phyloP scores from a whole-genome alignment of 2,797 vertebrate genomes.

The Rhadinocentrus ornatus region DNA sequence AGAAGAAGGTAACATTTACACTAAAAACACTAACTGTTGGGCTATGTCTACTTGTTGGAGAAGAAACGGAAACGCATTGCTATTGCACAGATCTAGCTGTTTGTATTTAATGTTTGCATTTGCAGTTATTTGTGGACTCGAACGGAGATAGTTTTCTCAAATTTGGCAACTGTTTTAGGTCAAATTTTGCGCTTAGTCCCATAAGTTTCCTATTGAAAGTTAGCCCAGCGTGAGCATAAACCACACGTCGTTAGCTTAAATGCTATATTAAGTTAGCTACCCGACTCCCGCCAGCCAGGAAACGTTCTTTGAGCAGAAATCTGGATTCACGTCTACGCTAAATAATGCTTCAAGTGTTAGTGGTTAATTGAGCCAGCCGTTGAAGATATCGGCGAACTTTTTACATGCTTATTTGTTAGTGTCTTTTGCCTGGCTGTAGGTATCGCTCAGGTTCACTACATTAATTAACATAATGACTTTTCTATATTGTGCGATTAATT shows the following conservation, averaged over 20 bases:
- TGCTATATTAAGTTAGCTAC: constrained; percentile 23
- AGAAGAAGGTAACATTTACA: constrained; percentile 87
- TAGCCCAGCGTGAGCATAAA: not conserved
- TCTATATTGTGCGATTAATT: not conserved
- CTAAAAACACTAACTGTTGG: constrained; percentile 35
- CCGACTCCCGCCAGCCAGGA: not conserved
- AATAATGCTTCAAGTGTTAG: not conserved
- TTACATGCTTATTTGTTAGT: constrained; percentile 18
- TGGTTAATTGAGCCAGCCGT: not conserved
- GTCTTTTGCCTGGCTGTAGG: not conserved
- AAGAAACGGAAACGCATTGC: constrained; percentile 40
- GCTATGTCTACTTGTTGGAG: constrained; percentile 70
- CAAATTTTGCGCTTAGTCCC: no score
- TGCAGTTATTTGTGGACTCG: rapidly evolving
- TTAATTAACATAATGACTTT: not conserved
- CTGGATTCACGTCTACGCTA: not conserved
- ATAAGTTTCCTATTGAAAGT: not conserved
- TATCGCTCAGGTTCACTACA: no score
- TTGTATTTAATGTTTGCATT: not conserved
- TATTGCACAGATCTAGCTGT: not conserved
- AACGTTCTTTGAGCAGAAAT: constrained; percentile 9
- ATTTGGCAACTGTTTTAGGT: no score
- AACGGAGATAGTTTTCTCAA: rapidly evolving
- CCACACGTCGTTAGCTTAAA: constrained; percentile 37
- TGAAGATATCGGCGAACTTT: not conserved